Conservation (phyloP, 2,888 invertebrate species). For the Lithophane leautieri region DNA sequence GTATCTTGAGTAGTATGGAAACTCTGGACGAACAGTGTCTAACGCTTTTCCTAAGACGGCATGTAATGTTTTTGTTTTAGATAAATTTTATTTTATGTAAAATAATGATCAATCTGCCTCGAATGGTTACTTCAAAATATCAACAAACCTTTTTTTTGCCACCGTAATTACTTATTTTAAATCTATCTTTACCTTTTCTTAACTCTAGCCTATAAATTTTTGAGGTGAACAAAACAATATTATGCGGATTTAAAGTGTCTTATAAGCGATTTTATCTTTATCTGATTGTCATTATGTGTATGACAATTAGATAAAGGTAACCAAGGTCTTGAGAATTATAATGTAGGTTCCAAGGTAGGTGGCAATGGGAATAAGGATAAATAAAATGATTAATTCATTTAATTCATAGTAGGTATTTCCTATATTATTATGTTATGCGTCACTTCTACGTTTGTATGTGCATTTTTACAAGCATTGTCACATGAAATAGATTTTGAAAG, state of each 20-base stretch:
- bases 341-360: constrained; percentile 1
- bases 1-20: background rate
- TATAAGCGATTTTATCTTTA: constrained; percentile 2
- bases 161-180: background rate
- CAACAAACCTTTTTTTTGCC: background rate
- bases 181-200: background rate
- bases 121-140: background rate
- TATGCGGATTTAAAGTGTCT: background rate
- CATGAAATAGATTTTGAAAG: background rate
- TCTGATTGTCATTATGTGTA: background rate
- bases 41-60: background rate
- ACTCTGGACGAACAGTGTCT: background rate
- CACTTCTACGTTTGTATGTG: constrained; percentile 1
- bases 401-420: constrained; percentile 6
- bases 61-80: no score
- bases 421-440: background rate
- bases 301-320: background rate
- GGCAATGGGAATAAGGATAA: background rate
- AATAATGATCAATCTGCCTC: background rate
- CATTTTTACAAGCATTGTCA: background rate
- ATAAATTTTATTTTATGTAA: background rate
- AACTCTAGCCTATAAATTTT: no score
- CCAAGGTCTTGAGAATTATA: background rate
- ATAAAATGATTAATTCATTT: constrained; percentile 2
- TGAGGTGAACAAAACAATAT: background rate